Conservation (phyloP, 2,113 vertebrate species). For the Macrotus californicus region DNA sequence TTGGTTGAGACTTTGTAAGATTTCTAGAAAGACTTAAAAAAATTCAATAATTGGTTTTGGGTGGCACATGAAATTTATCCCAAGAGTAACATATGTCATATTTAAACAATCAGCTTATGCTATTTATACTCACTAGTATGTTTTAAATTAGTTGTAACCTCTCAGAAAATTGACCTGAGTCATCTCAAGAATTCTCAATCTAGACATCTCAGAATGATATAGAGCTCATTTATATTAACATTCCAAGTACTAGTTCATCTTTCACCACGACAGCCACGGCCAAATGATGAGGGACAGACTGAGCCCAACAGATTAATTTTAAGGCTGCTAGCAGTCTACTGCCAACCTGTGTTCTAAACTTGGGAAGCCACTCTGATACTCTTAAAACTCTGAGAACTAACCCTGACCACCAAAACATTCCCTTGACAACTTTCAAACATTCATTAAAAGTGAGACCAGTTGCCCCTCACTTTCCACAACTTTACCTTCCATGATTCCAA, state of each 20-base stretch:
- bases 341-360: neutral
- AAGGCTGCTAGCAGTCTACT: neutral
- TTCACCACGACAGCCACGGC: constrained; percentile 18
- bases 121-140: constrained; percentile 52
- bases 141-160: constrained; percentile 60
- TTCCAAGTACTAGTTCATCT: constrained; percentile 22
- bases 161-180: constrained; percentile 56
- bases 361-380: neutral
- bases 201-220: constrained; percentile 29
- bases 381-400: neutral
- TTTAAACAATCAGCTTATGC: constrained; percentile 32
- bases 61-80: constrained; percentile 36
- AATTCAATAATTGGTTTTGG: constrained; percentile 51
- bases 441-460: neutral
- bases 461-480: neutral
- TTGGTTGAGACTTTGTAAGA: constrained; percentile 16
- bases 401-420: neutral
- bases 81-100: constrained; percentile 47
- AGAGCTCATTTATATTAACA: constrained; percentile 54
- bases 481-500: neutral
- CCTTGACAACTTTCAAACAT: neutral
- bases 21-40: constrained; percentile 20
- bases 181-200: constrained; percentile 50
- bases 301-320: neutral
- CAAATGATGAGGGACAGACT: neutral